These are phyloP conservation scores for Lamproptera curius DNA, from an alignment of 2,888 invertebrate species.

Conservation along the genomic window DNA sequence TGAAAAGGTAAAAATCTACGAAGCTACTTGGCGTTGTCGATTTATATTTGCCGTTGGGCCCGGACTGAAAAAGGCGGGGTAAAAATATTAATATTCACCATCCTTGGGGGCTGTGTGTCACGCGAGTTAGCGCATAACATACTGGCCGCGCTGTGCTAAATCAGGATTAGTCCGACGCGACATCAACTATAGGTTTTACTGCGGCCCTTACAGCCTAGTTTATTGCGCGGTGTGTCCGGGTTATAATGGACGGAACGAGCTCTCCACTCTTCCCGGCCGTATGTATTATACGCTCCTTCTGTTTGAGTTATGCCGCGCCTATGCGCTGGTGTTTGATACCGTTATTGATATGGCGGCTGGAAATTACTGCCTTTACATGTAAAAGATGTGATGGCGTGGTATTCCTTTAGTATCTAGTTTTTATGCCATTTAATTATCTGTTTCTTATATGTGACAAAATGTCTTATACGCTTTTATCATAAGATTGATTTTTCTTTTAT, in stretches of 20 bases:
- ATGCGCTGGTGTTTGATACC: background rate
- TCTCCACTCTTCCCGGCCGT: conserved; percentile 18
- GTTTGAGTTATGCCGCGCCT: conserved; percentile 6
- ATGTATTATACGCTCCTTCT: conserved; percentile 6
- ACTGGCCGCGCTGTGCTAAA: conserved; percentile 60
- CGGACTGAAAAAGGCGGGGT: background rate
- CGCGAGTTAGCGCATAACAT: conserved; percentile 54
- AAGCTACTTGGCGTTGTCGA: background rate
- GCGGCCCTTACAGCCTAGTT: conserved; percentile 53
- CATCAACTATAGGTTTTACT: conserved; percentile 65
- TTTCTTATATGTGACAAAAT: no score
- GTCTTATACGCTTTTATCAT: no score
- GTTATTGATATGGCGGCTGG: background rate
- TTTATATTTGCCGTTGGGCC: background rate
- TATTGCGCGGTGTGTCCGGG: conserved; percentile 45
- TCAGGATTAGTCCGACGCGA: conserved; percentile 70
- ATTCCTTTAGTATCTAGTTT: no score
- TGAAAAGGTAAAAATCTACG: no score
- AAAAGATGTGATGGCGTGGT: background rate
- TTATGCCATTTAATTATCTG: no score
- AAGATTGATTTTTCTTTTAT: no score
- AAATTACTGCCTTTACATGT: conserved; percentile 10
- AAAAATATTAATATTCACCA: conserved; percentile 17
- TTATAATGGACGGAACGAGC: conserved; percentile 38
- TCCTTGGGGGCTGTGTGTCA: conserved; percentile 35